Evolutionary conservation across 2,113 vertebrate species (phyloP).

Genomic region (Sturnus vulgaris): DNA sequence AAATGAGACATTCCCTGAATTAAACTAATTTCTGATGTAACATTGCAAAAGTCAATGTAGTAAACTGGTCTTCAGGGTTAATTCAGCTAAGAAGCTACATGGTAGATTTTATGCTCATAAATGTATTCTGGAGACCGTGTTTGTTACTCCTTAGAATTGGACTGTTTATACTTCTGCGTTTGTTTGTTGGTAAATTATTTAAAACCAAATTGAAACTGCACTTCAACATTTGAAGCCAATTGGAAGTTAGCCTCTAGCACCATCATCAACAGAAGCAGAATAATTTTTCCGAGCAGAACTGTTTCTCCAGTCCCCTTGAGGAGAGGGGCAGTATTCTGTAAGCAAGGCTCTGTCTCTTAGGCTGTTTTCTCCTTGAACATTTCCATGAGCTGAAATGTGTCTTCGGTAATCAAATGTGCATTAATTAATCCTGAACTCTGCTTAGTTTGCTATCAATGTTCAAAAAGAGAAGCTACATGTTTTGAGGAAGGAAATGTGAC

Average conservation of each 20-base stretch:
- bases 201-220: not conserved
- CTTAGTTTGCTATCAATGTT: not conserved
- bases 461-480: not conserved
- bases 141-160: not conserved
- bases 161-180: not conserved
- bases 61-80: not conserved
- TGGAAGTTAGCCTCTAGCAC: not conserved
- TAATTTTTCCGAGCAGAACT: not conserved
- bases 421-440: not conserved
- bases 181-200: not conserved
- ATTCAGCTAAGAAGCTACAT: not conserved
- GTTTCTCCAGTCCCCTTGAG: not conserved
- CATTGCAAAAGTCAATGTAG: not conserved
- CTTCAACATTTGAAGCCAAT: not conserved
- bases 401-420: not conserved
- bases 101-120: not conserved
- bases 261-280: not conserved
- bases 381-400: not conserved
- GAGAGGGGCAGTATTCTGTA: not conserved
- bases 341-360: not conserved
- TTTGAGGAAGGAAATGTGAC: not conserved
- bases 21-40: not conserved
- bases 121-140: not conserved
- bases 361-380: not conserved
- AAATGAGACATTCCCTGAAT: not conserved